A percentile compares a stretch with the other conserved stretches of the same genome.
phyloP scores from a whole-genome alignment of 2,888 invertebrate species.

The Spodoptera exigua region DNA sequence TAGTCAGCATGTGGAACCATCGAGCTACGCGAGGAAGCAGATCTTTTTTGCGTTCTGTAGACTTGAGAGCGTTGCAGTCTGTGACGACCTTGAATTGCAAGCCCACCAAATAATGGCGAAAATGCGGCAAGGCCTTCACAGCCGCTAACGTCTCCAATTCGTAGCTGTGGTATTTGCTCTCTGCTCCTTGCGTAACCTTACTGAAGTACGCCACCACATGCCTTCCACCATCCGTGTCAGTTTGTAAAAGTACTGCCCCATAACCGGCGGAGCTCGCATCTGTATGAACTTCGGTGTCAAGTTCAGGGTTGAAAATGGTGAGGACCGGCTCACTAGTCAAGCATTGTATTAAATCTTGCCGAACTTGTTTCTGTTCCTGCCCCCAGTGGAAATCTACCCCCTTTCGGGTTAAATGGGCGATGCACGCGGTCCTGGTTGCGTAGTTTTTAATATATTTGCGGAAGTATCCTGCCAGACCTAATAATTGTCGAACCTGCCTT shows the following conservation, averaged over 20 bases:
- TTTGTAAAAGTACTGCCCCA: constrained; percentile 6
- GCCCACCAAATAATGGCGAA: background rate
- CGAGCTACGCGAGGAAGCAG: background rate
- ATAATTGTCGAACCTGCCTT: no score
- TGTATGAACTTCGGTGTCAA: constrained; percentile 9
- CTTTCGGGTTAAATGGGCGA: no score
- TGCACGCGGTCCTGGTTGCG: no score
- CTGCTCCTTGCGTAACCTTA: constrained; percentile 10
- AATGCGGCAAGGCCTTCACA: background rate
- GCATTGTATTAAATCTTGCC: no score
- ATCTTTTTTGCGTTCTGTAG: background rate
- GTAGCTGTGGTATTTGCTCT: constrained; percentile 6
- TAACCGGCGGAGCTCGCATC: constrained; percentile 13
- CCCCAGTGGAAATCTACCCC: no score
- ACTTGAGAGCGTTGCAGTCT: no score
- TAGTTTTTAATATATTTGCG: no score
- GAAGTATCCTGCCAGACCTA: no score
- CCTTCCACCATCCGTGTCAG: background rate
- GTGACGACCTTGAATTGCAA: background rate
- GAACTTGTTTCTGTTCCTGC: no score
- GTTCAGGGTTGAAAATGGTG: no score
- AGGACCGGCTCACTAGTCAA: no score
- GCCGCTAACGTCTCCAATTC: constrained; percentile 10
- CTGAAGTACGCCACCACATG: constrained; percentile 13
- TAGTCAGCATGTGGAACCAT: constrained; percentile 50